phyloP scores from a whole-genome alignment of 1,140 invertebrate genomes.

The Eupeodes corollae region DNA sequence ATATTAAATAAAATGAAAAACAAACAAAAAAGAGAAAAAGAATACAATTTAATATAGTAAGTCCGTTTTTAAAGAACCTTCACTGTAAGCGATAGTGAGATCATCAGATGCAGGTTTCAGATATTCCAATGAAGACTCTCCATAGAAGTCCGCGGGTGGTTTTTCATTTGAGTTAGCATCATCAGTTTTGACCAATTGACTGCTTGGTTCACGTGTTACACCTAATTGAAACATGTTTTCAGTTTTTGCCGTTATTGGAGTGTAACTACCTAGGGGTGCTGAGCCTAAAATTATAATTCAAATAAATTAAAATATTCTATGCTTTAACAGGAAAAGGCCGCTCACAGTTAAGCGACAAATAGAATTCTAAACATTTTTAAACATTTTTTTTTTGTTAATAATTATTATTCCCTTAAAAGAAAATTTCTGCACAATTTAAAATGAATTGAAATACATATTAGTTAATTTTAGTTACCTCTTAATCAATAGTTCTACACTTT shows the following conservation, averaged over 20 bases:
- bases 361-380: no score
- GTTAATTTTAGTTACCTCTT: no score
- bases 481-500: no score
- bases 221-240: slow-evolving; percentile 50
- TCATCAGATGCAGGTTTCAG: slow-evolving; percentile 45
- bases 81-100: slow-evolving; percentile 49
- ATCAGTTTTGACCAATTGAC: background rate
- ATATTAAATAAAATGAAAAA: no score
- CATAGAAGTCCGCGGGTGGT: background rate
- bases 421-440: no score
- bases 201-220: slow-evolving; percentile 40
- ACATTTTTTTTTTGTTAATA: no score
- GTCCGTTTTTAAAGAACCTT: slow-evolving; percentile 47
- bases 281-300: slow-evolving; percentile 21
- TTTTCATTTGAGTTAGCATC: background rate
- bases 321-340: no score
- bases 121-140: slow-evolving; percentile 26
- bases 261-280: slow-evolving; percentile 45
- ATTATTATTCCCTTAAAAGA: no score
- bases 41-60: slow-evolving; percentile 43
- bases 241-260: slow-evolving; percentile 48
- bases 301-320: no score
- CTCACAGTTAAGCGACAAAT: no score
- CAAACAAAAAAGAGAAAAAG: no score
- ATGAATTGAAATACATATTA: no score